Evolutionary conservation across 2,888 invertebrate species (phyloP), one percentile per base, ranked within the genome.

Genomic region (Taenaris catops): DNA sequence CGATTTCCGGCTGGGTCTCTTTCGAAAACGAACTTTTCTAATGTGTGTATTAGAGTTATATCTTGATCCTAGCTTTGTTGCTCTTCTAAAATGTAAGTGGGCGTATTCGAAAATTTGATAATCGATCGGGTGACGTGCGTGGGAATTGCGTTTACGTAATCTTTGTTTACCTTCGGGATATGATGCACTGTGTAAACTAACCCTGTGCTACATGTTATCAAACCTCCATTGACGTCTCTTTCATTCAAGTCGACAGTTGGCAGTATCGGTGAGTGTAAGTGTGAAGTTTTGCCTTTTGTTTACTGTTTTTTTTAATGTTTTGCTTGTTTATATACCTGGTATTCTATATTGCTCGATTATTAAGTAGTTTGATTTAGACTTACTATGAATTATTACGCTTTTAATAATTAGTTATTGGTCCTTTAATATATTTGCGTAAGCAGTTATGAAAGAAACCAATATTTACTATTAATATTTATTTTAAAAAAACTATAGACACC

Each of bases 81-180:
- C 63, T 69, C 58, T 68, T 68, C 46, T 70, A 59, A 68, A 68
- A 63, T 72, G 55, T 75, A 72, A 72, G 84, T 80, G 81, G 83
- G 83, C 81, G 83, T 81, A 79, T 80, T 83, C 78, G 76, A 84
- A 84, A 86, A 80, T 83, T 86, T 83, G 63, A 79, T 73, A 84
- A 86, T 84, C 84, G 84, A 86, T 86, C 64, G 78, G 78, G 73
- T 75, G 74, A 78, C 79, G 84, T 83, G 80, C 83, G 83, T 86
- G 79, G 81, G 83, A 31, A 80, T 83, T 81, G 65, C 72, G 69
- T 84, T 86, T 81, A 83, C 80, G 81, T 84, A 84, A 86, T 83
- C 73, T 83, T 86, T 86, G 84, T 86, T 86, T 86, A 84, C 83
- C 75, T 84, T 84, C 76, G 79, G 67, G 74, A 78, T 76, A 78